Evolutionary conservation across 2,888 invertebrate genomes (phyloP).

Genomic region (Platerodrilus igneus): DNA sequence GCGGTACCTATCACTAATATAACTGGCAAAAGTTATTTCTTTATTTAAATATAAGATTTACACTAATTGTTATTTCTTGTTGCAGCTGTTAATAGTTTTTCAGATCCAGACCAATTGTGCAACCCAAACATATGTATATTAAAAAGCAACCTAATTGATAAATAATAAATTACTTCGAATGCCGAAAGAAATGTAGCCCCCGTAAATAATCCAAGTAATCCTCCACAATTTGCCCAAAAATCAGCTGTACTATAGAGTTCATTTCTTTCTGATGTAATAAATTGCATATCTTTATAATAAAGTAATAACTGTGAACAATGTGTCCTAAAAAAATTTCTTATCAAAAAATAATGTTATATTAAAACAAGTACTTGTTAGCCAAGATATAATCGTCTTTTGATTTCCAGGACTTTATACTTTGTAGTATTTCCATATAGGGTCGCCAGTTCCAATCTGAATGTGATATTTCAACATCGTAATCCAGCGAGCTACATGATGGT

Average conservation of each 20-base stretch:
- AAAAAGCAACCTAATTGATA: slow-evolving; percentile 45
- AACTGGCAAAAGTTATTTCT: too few relatives aligned
- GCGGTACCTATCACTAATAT: too few relatives aligned
- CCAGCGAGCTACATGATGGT: slow-evolving; percentile 10
- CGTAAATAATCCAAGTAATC: slow-evolving; percentile 57
- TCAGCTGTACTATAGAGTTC: slow-evolving; percentile 55
- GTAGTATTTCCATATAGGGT: neutral
- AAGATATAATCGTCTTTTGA: neutral
- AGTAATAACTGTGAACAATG: slow-evolving; percentile 59
- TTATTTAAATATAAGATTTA: too few relatives aligned
- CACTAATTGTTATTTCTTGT: too few relatives aligned
- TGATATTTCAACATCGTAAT: slow-evolving; percentile 11
- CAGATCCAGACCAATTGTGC: too few relatives aligned
- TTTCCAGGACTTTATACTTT: neutral
- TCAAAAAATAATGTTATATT: neutral
- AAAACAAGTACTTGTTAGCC: neutral
- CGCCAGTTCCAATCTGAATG: slow-evolving; percentile 14
- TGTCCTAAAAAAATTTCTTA: slow-evolving; percentile 42
- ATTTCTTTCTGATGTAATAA: slow-evolving; percentile 53
- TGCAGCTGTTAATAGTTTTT: too few relatives aligned
- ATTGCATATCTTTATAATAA: slow-evolving; percentile 66
- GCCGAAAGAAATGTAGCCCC: slow-evolving; percentile 60
- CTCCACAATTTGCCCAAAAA: slow-evolving; percentile 56
- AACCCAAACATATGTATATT: too few relatives aligned
- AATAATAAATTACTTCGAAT: slow-evolving; percentile 58